Evolutionary conservation across 2,888 invertebrate species (phyloP).

Genomic region (Danaus chrysippus): DNA sequence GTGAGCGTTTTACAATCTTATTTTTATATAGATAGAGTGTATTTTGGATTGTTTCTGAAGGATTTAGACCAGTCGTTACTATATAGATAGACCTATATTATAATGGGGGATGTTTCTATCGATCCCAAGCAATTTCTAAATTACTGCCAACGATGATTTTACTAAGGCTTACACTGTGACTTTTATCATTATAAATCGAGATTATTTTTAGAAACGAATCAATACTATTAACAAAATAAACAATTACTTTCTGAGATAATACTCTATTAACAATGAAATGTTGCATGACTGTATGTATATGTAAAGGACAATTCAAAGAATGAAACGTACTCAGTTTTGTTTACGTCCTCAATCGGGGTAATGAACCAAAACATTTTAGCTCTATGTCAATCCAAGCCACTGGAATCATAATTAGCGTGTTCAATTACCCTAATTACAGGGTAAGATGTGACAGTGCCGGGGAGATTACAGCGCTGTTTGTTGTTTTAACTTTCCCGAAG

Average conservation of each 20-base stretch:
- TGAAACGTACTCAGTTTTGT: background rate
- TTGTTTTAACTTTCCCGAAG: background rate
- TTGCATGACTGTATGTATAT: background rate
- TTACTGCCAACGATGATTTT: constrained; percentile 41
- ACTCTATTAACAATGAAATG: too few species aligned
- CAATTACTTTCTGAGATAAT: too few species aligned
- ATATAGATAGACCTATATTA: constrained; percentile 35
- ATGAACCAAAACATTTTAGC: constrained; percentile 32
- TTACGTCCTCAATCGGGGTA: constrained; percentile 35
- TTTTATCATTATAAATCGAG: too few species aligned
- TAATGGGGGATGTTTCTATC: constrained; percentile 49
- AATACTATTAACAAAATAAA: too few species aligned
- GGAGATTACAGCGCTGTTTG: constrained; percentile 6
- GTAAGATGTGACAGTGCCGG: constrained; percentile 13
- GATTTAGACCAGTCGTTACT: constrained; percentile 35
- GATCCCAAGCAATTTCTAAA: constrained; percentile 62
- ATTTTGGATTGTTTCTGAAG: constrained; percentile 36
- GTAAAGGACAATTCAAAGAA: background rate
- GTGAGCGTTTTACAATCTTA: constrained; percentile 39
- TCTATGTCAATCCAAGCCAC: constrained; percentile 36
- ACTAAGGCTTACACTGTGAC: constrained; percentile 31
- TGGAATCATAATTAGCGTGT: constrained; percentile 44
- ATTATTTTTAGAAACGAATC: too few species aligned
- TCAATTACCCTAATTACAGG: constrained; percentile 55
- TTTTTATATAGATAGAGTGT: constrained; percentile 35